A percentile compares a stretch with the other conserved stretches of the same genome.
phyloP scores from a whole-genome alignment of 2,797 vertebrate genomes.

The Bovichtus diacanthus region DNA sequence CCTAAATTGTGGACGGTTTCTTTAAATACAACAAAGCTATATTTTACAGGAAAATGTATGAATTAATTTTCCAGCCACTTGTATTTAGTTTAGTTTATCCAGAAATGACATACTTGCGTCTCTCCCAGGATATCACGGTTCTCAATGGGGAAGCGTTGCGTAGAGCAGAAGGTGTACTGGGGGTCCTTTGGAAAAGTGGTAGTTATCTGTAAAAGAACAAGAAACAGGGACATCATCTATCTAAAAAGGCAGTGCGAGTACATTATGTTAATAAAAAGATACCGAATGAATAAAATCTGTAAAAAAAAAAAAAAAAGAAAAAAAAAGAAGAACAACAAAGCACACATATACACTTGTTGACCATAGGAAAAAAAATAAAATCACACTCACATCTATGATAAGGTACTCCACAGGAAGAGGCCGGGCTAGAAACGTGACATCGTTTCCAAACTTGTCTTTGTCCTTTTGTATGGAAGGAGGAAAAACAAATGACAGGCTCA shows the following conservation, averaged over 20 bases:
- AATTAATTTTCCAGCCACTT: background rate
- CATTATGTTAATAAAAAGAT: background rate
- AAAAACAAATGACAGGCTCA: background rate
- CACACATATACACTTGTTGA: background rate
- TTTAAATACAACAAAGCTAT: background rate
- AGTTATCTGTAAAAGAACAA: slow-evolving; percentile 87
- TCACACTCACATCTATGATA: slow-evolving; percentile 95
- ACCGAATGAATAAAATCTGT: background rate
- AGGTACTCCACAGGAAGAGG: slow-evolving; percentile 98
- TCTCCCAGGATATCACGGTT: slow-evolving; percentile 95
- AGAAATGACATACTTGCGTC: slow-evolving; percentile 84
- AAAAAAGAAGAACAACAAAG: no score
- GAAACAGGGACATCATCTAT: background rate
- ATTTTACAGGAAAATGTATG: background rate
- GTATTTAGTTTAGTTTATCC: no score
- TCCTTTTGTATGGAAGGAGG: slow-evolving; percentile 80
- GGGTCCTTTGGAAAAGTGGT: slow-evolving; percentile 99
- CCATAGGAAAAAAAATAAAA: background rate
- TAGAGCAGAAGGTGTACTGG: slow-evolving; percentile 95
- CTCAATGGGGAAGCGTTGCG: slow-evolving; percentile 95
- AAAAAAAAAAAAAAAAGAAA: no score
- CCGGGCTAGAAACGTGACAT: slow-evolving; percentile 96
- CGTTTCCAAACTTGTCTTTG: slow-evolving; percentile 98
- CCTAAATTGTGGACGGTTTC: background rate
- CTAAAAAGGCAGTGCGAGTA: background rate